phyloP scores from a whole-genome alignment of 2,797 vertebrate species.

The Brachyalestes nurse region DNA sequence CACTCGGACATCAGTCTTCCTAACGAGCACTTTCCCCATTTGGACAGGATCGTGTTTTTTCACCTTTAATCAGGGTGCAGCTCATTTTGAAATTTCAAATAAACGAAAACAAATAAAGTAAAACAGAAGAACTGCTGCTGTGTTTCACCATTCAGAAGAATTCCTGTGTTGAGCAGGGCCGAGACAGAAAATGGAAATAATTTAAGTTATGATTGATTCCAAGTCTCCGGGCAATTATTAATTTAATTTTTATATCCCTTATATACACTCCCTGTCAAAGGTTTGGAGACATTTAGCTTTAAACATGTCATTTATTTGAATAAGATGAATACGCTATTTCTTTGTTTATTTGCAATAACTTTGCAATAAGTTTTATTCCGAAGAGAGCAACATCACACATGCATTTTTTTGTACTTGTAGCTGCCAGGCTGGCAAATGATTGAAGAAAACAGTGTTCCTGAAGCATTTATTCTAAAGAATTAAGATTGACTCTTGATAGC shows the following conservation, averaged over 20 bases:
- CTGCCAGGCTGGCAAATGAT: too few species aligned
- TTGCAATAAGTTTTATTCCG: too few species aligned
- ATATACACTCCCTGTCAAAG: not conserved
- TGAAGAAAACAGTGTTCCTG: too few species aligned
- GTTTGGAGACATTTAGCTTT: not conserved
- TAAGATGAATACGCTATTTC: not conserved
- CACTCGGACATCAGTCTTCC: constrained; percentile 58
- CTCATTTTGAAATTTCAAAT: constrained; percentile 1
- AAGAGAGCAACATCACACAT: too few species aligned
- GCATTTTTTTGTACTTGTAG: too few species aligned
- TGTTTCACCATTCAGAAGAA: not conserved
- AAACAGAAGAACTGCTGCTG: not conserved
- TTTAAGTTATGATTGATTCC: not conserved
- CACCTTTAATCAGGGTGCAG: constrained; percentile 49
- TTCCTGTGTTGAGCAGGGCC: not conserved
- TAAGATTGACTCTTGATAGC: too few species aligned
- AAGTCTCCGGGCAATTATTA: not conserved
- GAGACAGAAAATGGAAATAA: not conserved
- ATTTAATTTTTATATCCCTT: constrained; percentile 36
- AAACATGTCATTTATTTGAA: not conserved
- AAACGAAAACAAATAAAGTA: constrained; percentile 25
- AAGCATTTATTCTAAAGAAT: too few species aligned
- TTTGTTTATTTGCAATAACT: too few species aligned
- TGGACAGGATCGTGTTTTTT: constrained; percentile 44
- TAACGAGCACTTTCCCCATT: constrained; percentile 59